Evolutionary conservation across 2,888 invertebrate species (phyloP), one percentile per base, ranked within the genome.

Genomic region (Blera fallax): DNA sequence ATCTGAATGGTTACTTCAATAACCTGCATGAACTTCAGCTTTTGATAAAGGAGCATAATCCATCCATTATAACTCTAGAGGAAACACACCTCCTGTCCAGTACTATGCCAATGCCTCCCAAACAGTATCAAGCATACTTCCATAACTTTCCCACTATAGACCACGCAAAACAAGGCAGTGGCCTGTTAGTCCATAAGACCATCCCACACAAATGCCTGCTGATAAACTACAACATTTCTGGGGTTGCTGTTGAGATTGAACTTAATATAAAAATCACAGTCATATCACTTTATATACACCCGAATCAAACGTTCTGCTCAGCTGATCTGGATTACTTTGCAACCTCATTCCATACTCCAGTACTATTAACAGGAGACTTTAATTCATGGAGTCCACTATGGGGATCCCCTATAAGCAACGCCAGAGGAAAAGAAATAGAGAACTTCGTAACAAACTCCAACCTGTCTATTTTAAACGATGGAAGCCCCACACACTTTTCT

Each of bases 61-160:
- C n/a, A n/a, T n/a, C n/a, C n/a, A n/a, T n/a, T n/a, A n/a, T 87
- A 27, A 76, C 58, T 14, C 34, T 87, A 5, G 85, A 87, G 70
- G 81, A 87, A 78, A 84, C 87, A 0, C 72, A 87, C 56, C 11
- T 67, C 4, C 70, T 67, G 24, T 24, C 21, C 11, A 56, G 52
- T 11, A 34, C 4, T 21, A 21, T 16, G 10, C 16, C 32, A 27
- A 3, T n/a, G 3, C n/a, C 34, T 1, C 58, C 77, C 0, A 58
- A 58, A 10, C 14, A 52, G 32, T 79, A 67, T 48, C 21, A 21
- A 32, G 52, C 65, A 2, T 74, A 69, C 37, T 79, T 74, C 24
- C 60, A 74, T 16, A 87, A 76, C 16, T n/a, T 65, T 2, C 10
- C 34, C 11, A 14, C 24, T 45, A n/a, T n/a, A n/a, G n/a, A n/a